Evolutionary conservation across 2,888 invertebrate genomes (phyloP).

Genomic region (Melipona beecheii): DNA sequence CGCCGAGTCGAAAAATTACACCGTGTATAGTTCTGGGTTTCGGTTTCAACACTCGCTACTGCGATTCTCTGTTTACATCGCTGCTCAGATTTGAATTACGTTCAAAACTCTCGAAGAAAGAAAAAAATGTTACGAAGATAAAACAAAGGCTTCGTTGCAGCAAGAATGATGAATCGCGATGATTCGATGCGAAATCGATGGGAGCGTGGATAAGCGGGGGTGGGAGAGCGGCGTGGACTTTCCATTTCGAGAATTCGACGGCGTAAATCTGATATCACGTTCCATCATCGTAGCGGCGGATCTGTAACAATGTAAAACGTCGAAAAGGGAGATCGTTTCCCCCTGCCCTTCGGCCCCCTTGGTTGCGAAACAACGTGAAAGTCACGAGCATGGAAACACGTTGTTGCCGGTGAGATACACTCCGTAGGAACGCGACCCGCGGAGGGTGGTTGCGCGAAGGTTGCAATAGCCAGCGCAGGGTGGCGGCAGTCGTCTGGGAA

Average conservation of each 20-base stretch:
- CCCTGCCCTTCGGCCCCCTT: not conserved
- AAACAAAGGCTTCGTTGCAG: not conserved
- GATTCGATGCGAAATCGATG: not conserved
- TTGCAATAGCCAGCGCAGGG: conserved; percentile 46
- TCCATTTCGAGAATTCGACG: conserved; percentile 10
- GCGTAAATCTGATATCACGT: conserved; percentile 4
- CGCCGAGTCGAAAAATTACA: no score
- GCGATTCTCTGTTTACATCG: no score
- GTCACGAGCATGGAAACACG: conserved; percentile 48
- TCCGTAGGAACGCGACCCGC: conserved; percentile 1
- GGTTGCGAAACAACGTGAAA: conserved; percentile 47
- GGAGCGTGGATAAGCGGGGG: no score
- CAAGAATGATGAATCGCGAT: not conserved
- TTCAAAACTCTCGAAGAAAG: not conserved
- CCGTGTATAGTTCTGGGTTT: no score
- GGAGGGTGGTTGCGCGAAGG: conserved; percentile 22
- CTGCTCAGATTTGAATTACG: no score
- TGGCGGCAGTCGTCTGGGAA: conserved; percentile 74
- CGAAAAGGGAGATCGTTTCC: conserved; percentile 12
- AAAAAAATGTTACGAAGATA: not conserved
- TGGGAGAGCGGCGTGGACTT: not conserved
- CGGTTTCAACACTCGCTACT: no score
- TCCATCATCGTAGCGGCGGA: not conserved
- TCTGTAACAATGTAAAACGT: conserved; percentile 29
- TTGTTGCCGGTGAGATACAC: conserved; percentile 45